phyloP scores from a whole-genome alignment of 2,888 invertebrate species.

The Acrobasis consociella region DNA sequence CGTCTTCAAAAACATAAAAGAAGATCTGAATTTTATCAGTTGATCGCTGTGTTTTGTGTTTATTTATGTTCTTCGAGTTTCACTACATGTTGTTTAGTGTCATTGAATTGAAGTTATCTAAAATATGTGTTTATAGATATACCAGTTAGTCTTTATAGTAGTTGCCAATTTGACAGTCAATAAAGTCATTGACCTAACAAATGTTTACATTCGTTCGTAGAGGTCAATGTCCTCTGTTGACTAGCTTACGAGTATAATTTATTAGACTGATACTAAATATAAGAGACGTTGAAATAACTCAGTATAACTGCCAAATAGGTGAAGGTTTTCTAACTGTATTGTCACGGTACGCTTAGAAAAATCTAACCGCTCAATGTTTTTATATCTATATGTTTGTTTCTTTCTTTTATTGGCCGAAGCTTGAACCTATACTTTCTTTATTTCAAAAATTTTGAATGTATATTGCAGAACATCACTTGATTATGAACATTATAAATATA shows the following conservation, averaged over 20 bases:
- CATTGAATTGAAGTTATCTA: too few species aligned
- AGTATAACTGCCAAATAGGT: conserved; percentile 8
- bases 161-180: too few species aligned
- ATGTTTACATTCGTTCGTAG: too few species aligned
- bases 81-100: too few species aligned
- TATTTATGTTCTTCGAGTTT: too few species aligned
- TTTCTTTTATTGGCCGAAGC: conserved; percentile 21
- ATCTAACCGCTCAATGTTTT: conserved; percentile 15
- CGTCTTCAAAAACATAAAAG: too few species aligned
- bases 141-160: too few species aligned
- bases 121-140: too few species aligned
- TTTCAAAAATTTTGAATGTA: background rate
- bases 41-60: too few species aligned
- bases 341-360: conserved; percentile 23
- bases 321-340: conserved; percentile 20
- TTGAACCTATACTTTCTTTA: background rate
- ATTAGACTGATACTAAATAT: background rate
- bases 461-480: background rate
- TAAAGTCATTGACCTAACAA: too few species aligned
- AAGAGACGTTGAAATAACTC: conserved; percentile 5
- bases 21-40: too few species aligned
- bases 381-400: conserved; percentile 10
- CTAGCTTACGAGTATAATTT: background rate
- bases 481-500: background rate
- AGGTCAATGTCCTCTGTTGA: background rate